Conservation (phyloP, 2,113 vertebrate genomes). For the Manacus vitellinus region DNA sequence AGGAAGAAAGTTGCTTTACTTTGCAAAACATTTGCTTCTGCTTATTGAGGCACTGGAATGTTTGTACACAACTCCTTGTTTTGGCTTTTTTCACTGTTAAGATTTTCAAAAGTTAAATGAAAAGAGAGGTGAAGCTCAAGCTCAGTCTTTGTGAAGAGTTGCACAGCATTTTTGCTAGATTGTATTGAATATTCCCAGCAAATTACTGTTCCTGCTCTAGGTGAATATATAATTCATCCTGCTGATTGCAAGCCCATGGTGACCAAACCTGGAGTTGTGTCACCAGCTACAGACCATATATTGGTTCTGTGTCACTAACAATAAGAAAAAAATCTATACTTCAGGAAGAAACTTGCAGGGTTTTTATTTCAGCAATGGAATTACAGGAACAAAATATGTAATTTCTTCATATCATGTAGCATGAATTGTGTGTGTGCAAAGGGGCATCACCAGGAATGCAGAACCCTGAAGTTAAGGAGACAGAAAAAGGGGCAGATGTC, state of each 20-base stretch:
- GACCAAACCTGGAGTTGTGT: background rate
- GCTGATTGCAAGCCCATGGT: background rate
- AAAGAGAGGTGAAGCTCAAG: background rate
- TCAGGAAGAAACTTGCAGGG: background rate
- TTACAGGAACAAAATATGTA: constrained; percentile 29
- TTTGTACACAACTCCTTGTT: background rate
- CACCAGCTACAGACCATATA: background rate
- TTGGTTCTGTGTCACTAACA: background rate
- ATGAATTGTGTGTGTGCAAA: background rate
- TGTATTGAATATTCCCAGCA: background rate
- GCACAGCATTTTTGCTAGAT: background rate
- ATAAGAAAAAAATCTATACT: background rate
- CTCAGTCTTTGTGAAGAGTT: background rate
- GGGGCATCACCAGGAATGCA: background rate
- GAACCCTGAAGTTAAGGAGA: background rate
- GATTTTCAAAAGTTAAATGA: background rate
- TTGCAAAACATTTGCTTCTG: background rate
- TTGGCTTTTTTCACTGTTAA: background rate
- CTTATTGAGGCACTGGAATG: background rate
- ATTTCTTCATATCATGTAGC: background rate
- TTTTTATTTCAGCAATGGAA: constrained; percentile 26
- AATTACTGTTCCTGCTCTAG: background rate
- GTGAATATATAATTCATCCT: background rate
- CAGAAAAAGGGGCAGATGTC: background rate
- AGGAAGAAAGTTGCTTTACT: background rate